Percentiles rank a stretch among this genome's conserved stretches.
Evolutionary conservation across 2,888 invertebrate genomes (phyloP).

Genomic region (Lobophora halterata): DNA sequence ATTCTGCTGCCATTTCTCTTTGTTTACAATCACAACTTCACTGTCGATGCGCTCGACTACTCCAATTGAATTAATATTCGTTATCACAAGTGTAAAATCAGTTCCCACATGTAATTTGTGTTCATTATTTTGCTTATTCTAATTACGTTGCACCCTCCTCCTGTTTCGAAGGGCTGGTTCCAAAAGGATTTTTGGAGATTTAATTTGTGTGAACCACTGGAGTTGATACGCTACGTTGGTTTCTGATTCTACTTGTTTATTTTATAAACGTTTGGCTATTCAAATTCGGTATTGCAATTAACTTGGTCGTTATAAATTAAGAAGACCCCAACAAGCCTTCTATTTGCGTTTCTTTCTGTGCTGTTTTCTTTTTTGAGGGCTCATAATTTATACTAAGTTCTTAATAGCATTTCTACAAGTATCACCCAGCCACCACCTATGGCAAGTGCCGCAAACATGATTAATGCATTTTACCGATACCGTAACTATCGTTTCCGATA

Average conservation of each 20-base stretch:
- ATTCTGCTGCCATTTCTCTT: constrained; percentile 4
- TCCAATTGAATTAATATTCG: constrained; percentile 28
- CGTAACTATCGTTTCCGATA: constrained; percentile 39
- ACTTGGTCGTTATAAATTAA: no score
- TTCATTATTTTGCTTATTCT: constrained; percentile 69
- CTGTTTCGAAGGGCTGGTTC: constrained; percentile 42
- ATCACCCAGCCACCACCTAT: no score
- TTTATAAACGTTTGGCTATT: constrained; percentile 32
- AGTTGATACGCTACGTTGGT: constrained; percentile 48
- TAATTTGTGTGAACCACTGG: constrained; percentile 71
- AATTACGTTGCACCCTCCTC: constrained; percentile 64
- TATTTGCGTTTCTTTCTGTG: no score
- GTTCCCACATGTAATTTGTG: constrained; percentile 64
- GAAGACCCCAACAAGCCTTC: no score
- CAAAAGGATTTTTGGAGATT: constrained; percentile 61
- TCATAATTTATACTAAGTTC: constrained; percentile 1
- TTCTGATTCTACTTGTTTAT: constrained; percentile 48
- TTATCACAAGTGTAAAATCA: constrained; percentile 46
- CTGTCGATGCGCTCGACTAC: constrained; percentile 13
- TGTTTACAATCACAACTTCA: constrained; percentile 1
- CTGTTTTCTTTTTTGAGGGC: no score
- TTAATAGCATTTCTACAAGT: constrained; percentile 18
- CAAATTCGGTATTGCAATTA: constrained; percentile 10
- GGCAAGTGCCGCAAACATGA: constrained; percentile 34
- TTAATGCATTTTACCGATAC: constrained; percentile 40